Evolutionary conservation across 2,888 invertebrate genomes (phyloP), one percentile per base, ranked within the genome.

Genomic region (Gordius sp.): DNA sequence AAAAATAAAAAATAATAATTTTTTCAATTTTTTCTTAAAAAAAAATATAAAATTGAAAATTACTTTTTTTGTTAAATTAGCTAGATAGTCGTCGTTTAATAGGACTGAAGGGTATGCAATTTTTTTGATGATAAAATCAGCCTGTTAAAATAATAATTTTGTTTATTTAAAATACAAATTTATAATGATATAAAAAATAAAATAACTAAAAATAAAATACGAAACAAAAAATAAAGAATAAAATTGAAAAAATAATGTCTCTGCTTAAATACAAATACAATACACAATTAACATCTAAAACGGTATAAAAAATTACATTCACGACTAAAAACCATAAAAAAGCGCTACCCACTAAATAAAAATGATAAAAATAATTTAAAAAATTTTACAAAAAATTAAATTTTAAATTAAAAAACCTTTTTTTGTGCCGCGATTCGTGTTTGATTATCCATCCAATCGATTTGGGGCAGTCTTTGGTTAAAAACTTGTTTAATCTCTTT

Each of bases 391-490:
- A n/a, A n/a, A n/a, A n/a, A n/a, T n/a, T n/a, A n/a, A n/a, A n/a
- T n/a, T n/a, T n/a, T n/a, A n/a, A n/a, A n/a, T n/a, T n/a, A n/a
- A n/a, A n/a, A 33, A 47, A 47, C 47, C 47, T 47, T 47, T 47
- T 47, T 47, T 47, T 47, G 47, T 8, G 47, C 47, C 47, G 20
- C 47, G 4, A 47, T 47, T 4, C 47, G 8, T 13, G 47, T 47
- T 47, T 47, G 47, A 20, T 47, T 47, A 47, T 47, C 47, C 47
- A 47, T 47, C 47, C 47, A 47, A n/a, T 8, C 47, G 13, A 47
- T 47, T n/a, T 47, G 13, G 4, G 47, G 47, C 4, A 47, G 20
- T n/a, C 47, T 13, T 20, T 47, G n/a, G 47, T 47, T 47, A 20
- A 47, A 47, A 8, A 47, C 47, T 4, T 20, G 4, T 23, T 47